phyloP scores from a whole-genome alignment of 1,140 invertebrate species.

The Heliconius nattereri region DNA sequence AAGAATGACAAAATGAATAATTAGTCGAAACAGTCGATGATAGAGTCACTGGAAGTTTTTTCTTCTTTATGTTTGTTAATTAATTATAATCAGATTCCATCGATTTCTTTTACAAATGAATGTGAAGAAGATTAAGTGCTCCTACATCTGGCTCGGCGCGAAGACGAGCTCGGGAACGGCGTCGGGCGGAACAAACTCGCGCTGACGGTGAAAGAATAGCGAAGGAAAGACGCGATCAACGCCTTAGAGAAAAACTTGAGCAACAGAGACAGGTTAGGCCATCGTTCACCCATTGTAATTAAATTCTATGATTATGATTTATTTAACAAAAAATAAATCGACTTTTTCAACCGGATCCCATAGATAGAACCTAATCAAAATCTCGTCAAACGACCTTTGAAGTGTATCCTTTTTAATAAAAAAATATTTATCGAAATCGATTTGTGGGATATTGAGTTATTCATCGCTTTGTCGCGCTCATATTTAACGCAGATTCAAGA shows the following conservation, averaged over 20 bases:
- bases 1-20: neutral
- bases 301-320: neutral
- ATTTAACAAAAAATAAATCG: neutral
- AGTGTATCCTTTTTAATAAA: no score
- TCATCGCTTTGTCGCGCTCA: no score
- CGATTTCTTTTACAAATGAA: neutral
- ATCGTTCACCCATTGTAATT: neutral
- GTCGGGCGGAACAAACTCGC: conserved; percentile 56
- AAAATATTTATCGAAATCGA: no score
- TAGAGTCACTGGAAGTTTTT: neutral
- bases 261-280: conserved; percentile 41
- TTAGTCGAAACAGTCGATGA: no score
- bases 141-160: conserved; percentile 64
- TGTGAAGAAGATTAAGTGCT: conserved; percentile 59
- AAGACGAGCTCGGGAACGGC: conserved; percentile 55
- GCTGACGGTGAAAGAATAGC: conserved; percentile 63
- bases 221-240: conserved; percentile 51
- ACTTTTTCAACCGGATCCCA: no score
- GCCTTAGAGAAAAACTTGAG: conserved; percentile 56
- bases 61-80: neutral
- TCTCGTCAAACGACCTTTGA: no score
- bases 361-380: no score
- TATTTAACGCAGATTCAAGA: no score
- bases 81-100: neutral
- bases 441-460: no score